Conservation (phyloP, 2,888 invertebrate species). For the Priocnemis perturbator region DNA sequence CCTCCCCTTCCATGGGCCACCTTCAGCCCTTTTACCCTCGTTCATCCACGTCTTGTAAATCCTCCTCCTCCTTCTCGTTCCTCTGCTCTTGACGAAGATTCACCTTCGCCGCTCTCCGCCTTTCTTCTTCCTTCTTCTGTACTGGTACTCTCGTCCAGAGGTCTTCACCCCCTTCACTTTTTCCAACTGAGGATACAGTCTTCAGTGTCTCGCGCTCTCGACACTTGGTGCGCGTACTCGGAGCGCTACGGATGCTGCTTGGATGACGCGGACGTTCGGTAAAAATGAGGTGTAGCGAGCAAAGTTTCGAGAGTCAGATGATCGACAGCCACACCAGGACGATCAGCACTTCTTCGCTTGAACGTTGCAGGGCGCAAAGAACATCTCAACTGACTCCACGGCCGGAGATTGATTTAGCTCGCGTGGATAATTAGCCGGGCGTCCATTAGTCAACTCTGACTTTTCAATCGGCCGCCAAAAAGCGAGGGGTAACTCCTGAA, state of each 20-base stretch:
- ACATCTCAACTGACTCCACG: constrained; percentile 65
- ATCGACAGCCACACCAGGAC: constrained; percentile 47
- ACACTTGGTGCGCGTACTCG: constrained; percentile 20
- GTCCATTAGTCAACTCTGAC: constrained; percentile 68
- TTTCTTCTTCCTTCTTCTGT: background rate
- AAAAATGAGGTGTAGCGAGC: too few relatives aligned
- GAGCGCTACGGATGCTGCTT: too few relatives aligned
- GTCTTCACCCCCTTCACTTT: background rate
- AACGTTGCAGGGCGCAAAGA: constrained; percentile 27
- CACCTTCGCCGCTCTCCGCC: constrained; percentile 7
- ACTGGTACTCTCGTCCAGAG: constrained; percentile 34
- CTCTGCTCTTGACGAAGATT: constrained; percentile 15
- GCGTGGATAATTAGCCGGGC: constrained; percentile 67
- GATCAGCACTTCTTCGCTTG: constrained; percentile 48
- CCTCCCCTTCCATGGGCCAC: constrained; percentile 3
- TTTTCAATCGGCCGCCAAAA: constrained; percentile 68
- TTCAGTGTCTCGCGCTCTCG: constrained; percentile 21
- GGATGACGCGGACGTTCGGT: too few relatives aligned
- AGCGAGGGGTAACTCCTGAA: constrained; percentile 37
- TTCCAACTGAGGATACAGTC: constrained; percentile 13
- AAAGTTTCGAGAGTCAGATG: background rate
- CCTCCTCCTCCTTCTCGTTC: constrained; percentile 16
- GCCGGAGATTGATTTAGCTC: constrained; percentile 69
- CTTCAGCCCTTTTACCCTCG: constrained; percentile 19
- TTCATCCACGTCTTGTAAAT: background rate